Evolutionary conservation across 2,888 invertebrate genomes (phyloP), one percentile per base, ranked within the genome.

Genomic region (Atethmia centrago): DNA sequence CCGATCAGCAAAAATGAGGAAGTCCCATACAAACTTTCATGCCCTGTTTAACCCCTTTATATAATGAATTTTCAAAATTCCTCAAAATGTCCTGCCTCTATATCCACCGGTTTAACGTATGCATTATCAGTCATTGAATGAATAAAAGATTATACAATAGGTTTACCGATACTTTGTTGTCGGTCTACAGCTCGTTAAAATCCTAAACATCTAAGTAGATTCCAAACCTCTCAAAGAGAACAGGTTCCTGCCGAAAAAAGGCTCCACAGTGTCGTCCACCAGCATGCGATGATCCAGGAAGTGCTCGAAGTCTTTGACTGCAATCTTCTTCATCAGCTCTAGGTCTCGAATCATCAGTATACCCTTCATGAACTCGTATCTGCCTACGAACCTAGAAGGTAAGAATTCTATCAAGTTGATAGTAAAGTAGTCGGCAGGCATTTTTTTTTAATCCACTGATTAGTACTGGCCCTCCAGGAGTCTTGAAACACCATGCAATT

Each of bases 301-400:
- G 80, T 96, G 89, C 73, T 97, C 97, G 67, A 96, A 97, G 82
- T 97, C 96, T 77, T 97, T 97, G 0, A 97, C 90, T 0, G 94
- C 89, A 9, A 97, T 91, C 70, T 93, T 92, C 84, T 96, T 97
- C 0, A 96, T 74, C n/a, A 97, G 74, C n/a, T 97, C 96, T 0
- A 96, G 88, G 84, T 97, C 96, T 5, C 92, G 90, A 36, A 97
- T 75, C 42, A 96, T 78, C 1, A 95, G 63, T 1, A 93, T 25
- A 0, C 95, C 94, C 0, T 79, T 90, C 0, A 91, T 78, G 42
- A 96, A 92, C 78, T 96, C 95, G 72, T 92, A 96, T 21, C 90
- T 83, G 10, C 97, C 97, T 21, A 90, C 90, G 45, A 96, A 92
- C 65, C 88, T 92, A 36, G 9, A 58, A 64, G 31, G 14, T n/a